These are phyloP conservation scores for Pachypeltis micranthus DNA, from an alignment of 1,140 invertebrate genomes.

Conservation along the genomic window DNA sequence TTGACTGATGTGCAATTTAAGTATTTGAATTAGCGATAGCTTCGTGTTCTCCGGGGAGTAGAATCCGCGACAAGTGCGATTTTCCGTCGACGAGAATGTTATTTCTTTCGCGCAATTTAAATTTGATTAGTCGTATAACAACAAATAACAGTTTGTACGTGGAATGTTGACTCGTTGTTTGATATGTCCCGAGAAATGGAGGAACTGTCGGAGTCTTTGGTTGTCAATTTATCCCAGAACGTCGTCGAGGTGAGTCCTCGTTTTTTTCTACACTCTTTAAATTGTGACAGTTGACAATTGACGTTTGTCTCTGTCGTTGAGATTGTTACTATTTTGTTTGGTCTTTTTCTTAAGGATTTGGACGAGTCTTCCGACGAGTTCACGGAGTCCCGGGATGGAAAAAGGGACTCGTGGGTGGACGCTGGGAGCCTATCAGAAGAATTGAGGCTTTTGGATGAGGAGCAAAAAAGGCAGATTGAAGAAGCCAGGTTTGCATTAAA, in stretches of 20 bases:
- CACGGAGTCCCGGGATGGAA: not conserved
- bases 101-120: not conserved
- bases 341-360: not conserved
- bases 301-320: not conserved
- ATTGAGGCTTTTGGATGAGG: not conserved
- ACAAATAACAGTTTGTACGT: too few species aligned
- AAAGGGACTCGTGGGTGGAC: constrained; percentile 2
- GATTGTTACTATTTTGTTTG: not conserved
- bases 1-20: not conserved
- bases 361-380: not conserved
- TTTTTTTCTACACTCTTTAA: not conserved
- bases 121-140: not conserved
- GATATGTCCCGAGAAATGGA: too few species aligned
- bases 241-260: not conserved
- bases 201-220: not conserved
- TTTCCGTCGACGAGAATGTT: too few species aligned
- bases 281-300: not conserved
- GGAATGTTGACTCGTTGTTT: too few species aligned
- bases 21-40: not conserved
- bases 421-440: not conserved
- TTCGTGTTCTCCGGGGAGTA: not conserved
- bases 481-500: not conserved
- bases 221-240: not conserved
- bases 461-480: not conserved
- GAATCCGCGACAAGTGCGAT: not conserved